These are phyloP conservation scores for Steinernema scapterisci DNA, from an alignment of 2,888 invertebrate genomes.

Conservation along the genomic window DNA sequence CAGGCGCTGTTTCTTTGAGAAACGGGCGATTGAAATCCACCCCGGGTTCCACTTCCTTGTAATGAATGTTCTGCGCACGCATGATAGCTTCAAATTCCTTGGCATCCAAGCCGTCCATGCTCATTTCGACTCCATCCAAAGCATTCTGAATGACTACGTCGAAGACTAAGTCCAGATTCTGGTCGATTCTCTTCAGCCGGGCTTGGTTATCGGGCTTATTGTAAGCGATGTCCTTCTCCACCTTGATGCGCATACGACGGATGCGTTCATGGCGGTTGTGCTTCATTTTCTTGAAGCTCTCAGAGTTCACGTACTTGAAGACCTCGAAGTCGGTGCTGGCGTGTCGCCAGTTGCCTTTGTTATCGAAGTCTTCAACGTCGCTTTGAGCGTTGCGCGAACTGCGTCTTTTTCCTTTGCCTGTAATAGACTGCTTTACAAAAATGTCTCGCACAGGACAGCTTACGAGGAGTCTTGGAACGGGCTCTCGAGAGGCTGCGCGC, in stretches of 20 bases:
- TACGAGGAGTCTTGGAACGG: slow-evolving; percentile 8
- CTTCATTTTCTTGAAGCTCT: background rate
- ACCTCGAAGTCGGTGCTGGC: slow-evolving; percentile 1
- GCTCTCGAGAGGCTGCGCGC: background rate
- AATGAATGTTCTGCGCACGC: no score
- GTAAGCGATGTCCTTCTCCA: background rate
- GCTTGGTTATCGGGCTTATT: background rate
- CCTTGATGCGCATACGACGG: background rate
- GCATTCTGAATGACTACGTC: no score
- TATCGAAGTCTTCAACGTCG: background rate
- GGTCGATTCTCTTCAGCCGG: no score
- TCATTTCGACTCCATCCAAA: no score
- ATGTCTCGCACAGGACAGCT: no score
- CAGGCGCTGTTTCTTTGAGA: no score
- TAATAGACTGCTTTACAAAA: no score
- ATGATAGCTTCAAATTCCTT: no score
- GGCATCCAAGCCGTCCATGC: no score
- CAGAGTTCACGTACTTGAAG: background rate
- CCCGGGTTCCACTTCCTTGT: no score
- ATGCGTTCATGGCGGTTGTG: slow-evolving; percentile 21
- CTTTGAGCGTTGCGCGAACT: background rate
- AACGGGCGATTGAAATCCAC: no score
- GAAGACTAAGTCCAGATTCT: no score
- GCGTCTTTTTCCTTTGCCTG: background rate
- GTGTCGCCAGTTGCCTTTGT: background rate